Evolutionary conservation across 2,888 invertebrate genomes (phyloP).

Genomic region (Vannuccia rotundouncinata): DNA sequence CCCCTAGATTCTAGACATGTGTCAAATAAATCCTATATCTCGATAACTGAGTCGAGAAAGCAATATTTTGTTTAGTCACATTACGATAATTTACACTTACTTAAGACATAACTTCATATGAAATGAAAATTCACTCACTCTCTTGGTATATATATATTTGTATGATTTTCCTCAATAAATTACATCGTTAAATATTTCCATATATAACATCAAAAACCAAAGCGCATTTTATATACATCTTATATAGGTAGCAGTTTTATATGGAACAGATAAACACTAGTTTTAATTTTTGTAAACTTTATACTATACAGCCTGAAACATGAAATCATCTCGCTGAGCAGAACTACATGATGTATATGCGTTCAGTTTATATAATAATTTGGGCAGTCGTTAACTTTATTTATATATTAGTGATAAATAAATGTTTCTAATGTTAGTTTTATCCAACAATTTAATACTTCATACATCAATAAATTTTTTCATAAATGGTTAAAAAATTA

Average conservation of each 20-base stretch:
- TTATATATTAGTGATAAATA: neutral
- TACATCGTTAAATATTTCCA: too few species aligned
- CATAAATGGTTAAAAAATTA: too few species aligned
- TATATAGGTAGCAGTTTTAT: too few species aligned
- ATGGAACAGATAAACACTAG: neutral
- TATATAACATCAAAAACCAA: too few species aligned
- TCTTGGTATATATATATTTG: too few species aligned
- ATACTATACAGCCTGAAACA: neutral
- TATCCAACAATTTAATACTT: too few species aligned
- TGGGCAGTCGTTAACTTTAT: neutral
- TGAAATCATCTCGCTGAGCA: neutral
- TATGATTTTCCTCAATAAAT: too few species aligned
- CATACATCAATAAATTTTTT: too few species aligned
- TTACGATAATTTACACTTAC: neutral
- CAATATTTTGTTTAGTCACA: neutral
- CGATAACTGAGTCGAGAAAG: neutral
- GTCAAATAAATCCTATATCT: neutral
- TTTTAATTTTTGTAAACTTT: neutral
- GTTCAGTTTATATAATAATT: neutral
- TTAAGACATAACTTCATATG: neutral
- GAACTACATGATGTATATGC: neutral
- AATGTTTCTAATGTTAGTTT: neutral
- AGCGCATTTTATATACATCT: too few species aligned
- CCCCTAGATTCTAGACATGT: neutral
- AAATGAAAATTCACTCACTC: too few species aligned